Evolutionary conservation across 2,888 invertebrate genomes (phyloP), one percentile per base, ranked within the genome.

Genomic region (Dasysyrphus albostriatus): DNA sequence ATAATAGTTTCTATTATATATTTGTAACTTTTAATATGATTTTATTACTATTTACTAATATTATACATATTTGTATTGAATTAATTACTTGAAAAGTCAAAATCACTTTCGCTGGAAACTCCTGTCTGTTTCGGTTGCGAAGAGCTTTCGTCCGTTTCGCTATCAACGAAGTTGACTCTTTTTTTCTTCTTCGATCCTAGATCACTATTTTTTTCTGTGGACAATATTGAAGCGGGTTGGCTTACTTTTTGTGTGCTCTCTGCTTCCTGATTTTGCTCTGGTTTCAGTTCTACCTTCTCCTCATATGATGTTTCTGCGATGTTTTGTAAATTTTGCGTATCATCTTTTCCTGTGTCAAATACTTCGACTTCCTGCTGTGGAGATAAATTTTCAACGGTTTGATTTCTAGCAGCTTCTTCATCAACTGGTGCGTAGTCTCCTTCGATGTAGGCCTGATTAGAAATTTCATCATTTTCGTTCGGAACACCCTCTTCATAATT

Each of bases 131-230:
- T 81, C 12, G 74, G 81, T 67, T 88, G 89, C 87, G 89, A 90
- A 78, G 90, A 90, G 89, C 92, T 92, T 75, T 91, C 91, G 88
- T 92, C 92, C 77, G 92, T 92, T 90, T 93, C 92, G 88, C 92
- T 93, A 88, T 92, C 92, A 88, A 92, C 91, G 88, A 92, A 92
- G 90, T 91, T 92, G 88, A 92, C 92, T 89, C 91, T 91, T 89
- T 92, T 92, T 90, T 92, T 92, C 89, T 92, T 92, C 88, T 92
- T 92, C 37, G 89, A 90, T 83, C 88, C 78, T 2, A 75, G 16
- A 75, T 88, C 89, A 74, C 75, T 81, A 75, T 77, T 88, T 83
- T 91, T 90, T 80, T 92, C 92, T 89, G 90, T 91, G 88, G 91
- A 81, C 83, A 89, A 79, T 51, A 89, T 89, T 8, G 89, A 89